Percentiles rank a stretch among this genome's conserved stretches.
Conservation (phyloP, 30 jellyfish, hydroid and myxozoan genomes). For the Hydra vulgaris region DNA sequence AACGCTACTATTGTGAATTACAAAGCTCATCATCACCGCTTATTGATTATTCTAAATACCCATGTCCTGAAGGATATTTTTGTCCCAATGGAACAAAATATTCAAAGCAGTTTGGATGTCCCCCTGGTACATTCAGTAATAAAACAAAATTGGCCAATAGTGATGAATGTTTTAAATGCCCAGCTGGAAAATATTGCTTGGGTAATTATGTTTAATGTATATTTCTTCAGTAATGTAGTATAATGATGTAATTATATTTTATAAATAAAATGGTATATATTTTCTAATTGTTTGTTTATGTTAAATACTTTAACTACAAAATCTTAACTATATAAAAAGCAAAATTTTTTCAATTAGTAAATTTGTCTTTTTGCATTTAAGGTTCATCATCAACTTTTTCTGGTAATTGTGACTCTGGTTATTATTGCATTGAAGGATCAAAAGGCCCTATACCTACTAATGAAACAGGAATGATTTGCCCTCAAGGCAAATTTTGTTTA, state of each 20-base stretch:
- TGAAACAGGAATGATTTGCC: slow-evolving; percentile 73
- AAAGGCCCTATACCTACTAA: slow-evolving; percentile 74
- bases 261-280: not conserved
- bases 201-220: slow-evolving; percentile 34
- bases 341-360: not conserved
- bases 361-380: slow-evolving; percentile 1
- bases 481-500: slow-evolving; percentile 69
- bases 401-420: slow-evolving; percentile 69
- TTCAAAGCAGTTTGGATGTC: slow-evolving; percentile 76
- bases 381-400: slow-evolving; percentile 81
- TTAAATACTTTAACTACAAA: not conserved
- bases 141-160: slow-evolving; percentile 48
- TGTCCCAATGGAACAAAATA: slow-evolving; percentile 91
- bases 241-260: not conserved
- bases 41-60: slow-evolving; percentile 30
- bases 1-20: slow-evolving; percentile 68
- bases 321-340: not conserved
- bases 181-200: slow-evolving; percentile 79
- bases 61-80: slow-evolving; percentile 82
- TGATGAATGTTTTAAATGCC: slow-evolving; percentile 67
- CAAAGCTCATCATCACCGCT: slow-evolving; percentile 48
- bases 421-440: slow-evolving; percentile 68
- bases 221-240: not conserved
- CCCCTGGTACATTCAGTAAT: slow-evolving; percentile 74
- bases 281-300: too few species aligned